Percentiles rank a stretch among this genome's conserved stretches.
phyloP scores from a whole-genome alignment of 2,888 invertebrate genomes.

The Sepioteuthis lessoniana region DNA sequence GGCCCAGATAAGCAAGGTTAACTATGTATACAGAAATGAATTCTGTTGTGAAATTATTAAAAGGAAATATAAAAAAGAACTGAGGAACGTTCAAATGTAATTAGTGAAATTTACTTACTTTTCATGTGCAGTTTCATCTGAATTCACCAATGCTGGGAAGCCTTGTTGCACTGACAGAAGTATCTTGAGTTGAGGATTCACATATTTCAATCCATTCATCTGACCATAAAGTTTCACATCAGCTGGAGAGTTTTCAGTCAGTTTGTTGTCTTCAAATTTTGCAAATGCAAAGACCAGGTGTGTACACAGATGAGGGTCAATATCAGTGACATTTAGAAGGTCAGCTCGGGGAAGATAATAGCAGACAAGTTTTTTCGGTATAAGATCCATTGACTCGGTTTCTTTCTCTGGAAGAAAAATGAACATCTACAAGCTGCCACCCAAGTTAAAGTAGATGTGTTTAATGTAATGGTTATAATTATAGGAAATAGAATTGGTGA shows the following conservation, averaged over 20 bases:
- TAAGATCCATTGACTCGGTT: not conserved
- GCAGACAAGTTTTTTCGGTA: slow-evolving; percentile 52
- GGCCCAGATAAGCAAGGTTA: too few species aligned
- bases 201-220: slow-evolving; percentile 49
- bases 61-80: not conserved
- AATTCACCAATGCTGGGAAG: slow-evolving; percentile 52
- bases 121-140: not conserved
- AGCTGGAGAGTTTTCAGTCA: slow-evolving; percentile 42
- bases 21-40: too few species aligned
- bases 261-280: slow-evolving; percentile 44
- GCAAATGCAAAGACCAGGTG: slow-evolving; percentile 57
- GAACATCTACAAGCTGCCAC: not conserved
- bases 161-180: slow-evolving; percentile 54
- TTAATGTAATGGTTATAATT: not conserved
- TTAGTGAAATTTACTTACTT: not conserved
- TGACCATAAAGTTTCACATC: slow-evolving; percentile 46
- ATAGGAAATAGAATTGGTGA: too few species aligned
- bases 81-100: not conserved
- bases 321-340: slow-evolving; percentile 52
- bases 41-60: too few species aligned
- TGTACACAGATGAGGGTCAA: slow-evolving; percentile 53
- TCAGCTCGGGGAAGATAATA: slow-evolving; percentile 52
- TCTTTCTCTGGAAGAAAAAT: not conserved
- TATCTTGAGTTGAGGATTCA: slow-evolving; percentile 53
- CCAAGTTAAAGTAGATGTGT: not conserved